Percentiles rank a stretch among this genome's conserved stretches.
Evolutionary conservation across 2,797 vertebrate genomes (phyloP).

Genomic region (Pseudochirops cupreus): DNA sequence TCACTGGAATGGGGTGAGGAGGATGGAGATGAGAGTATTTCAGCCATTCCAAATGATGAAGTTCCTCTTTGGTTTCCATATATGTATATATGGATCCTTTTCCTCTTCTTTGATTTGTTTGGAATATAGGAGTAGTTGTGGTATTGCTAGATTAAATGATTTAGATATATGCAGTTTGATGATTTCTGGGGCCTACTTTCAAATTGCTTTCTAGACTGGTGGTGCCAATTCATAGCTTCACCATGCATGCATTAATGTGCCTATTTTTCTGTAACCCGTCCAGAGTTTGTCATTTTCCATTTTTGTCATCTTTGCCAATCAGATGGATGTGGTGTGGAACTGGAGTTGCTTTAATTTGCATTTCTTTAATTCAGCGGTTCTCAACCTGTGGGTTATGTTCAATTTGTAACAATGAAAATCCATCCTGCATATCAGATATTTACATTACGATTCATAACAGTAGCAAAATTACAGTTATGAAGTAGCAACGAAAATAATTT

Average conservation of each 20-base stretch:
- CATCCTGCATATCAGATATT: no score
- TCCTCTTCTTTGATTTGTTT: background rate
- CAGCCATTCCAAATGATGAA: background rate
- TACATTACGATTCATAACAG: no score
- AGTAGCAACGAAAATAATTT: no score
- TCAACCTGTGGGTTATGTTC: no score
- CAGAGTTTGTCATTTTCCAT: background rate
- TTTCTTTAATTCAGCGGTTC: background rate
- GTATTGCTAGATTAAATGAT: background rate
- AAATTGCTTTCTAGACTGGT: background rate
- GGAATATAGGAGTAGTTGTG: no score
- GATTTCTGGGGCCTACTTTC: background rate
- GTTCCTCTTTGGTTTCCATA: background rate
- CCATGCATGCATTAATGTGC: background rate
- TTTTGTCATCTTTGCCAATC: background rate
- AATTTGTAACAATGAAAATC: no score
- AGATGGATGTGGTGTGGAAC: background rate
- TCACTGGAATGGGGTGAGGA: background rate
- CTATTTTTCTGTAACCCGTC: background rate
- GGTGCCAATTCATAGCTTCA: background rate
- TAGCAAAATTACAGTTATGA: no score
- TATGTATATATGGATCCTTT: background rate
- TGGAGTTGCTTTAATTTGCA: background rate
- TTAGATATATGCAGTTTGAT: background rate
- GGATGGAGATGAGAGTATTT: no score